Evolutionary conservation across 2,888 invertebrate genomes (phyloP), one percentile per base, ranked within the genome.

Genomic region (Xylota sylvarum): DNA sequence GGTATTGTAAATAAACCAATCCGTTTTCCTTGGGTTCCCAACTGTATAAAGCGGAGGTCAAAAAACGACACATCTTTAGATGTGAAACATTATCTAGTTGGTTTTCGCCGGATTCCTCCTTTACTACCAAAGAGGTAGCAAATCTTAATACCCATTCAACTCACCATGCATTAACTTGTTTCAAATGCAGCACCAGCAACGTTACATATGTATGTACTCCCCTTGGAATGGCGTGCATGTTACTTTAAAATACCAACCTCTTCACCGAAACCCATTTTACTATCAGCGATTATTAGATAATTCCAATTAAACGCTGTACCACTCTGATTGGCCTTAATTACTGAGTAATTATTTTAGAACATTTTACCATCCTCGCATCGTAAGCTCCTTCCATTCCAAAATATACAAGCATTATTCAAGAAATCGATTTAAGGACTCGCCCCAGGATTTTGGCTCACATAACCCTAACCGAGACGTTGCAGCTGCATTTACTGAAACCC

Each of bases 281-380:
- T 19, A 10, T 2, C 19, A 10, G 9, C 3, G 48, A 48, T 60
- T 37, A 60, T 37, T 37, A 60, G 62, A 70, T 46, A 78, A 70
- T 62, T 70, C 60, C 78, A 70, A 69, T 69, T 62, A 69, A 62
- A 35, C 7, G 14, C 43, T 69, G 32, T 12, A 40, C 58, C 35
- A 32, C 60, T 19, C 23, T 19, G 67, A 37, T 37, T 35, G 60
- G 52, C 60, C 52, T 55, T 78, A 62, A 70, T 78, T 78, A 70
- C 60, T 70, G 43, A 17, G 43, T 70, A 78, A 78, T 78, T 78
- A 70, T 62, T 69, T 78, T 43, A 23, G 50, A 43, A 67, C 50
- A 67, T 48, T 48, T 58, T 50, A 67, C 48, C 58, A 78, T 62
- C 58, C 52, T 43, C 50, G 23, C 48, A 35, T 17, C 50, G 50